Evolutionary conservation across 2,797 vertebrate genomes (phyloP), one percentile per base, ranked within the genome.

Genomic region (Steatocranus sp.): DNA sequence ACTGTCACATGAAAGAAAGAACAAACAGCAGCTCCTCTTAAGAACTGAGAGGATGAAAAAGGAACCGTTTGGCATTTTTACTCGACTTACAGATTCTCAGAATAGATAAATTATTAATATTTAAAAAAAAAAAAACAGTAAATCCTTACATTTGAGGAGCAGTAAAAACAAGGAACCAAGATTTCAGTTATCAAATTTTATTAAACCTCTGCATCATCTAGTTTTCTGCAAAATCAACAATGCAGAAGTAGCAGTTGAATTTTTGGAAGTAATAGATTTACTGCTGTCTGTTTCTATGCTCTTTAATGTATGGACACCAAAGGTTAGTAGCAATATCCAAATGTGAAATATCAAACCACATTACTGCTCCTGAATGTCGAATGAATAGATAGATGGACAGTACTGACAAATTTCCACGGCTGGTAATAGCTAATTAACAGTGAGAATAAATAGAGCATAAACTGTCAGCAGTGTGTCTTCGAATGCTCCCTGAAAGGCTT

Each of bases 341-440:
- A 70, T 43, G 66, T 70, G 14, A 46, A 43, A 70, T 70, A 43
- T 70, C 66, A 70, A 70, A 70, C 66, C 2, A 7, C 23, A 70
- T 70, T 46, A 17, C 66, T 27, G 63, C 36, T 25, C 20, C 61
- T 41, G 36, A 66, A 66, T 25, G 36, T 0, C 14, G 0, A 17
- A 11, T 68, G 63, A 41, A 43, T 68, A 43, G 63, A 25, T 68
- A 11, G 8, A 43, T 43, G 36, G 8, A 68, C 14, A 68, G 36
- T 25, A 41, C 20, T 1, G 36, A 61, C 23, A 68, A 10, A 46
- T 46, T 11, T 46, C 66, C 23, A 2, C 10, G 0, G 14, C 46
- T 70, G 23, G 15, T 27, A 2, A 46, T 70, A 11, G 66, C 38
- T 61, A 56, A 83, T 77, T 78, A 76, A 83, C 41, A 61, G 18